These are phyloP conservation scores for Leucoraja ocellata DNA, from an alignment of 2,797 vertebrate species.

Conservation along the genomic window DNA sequence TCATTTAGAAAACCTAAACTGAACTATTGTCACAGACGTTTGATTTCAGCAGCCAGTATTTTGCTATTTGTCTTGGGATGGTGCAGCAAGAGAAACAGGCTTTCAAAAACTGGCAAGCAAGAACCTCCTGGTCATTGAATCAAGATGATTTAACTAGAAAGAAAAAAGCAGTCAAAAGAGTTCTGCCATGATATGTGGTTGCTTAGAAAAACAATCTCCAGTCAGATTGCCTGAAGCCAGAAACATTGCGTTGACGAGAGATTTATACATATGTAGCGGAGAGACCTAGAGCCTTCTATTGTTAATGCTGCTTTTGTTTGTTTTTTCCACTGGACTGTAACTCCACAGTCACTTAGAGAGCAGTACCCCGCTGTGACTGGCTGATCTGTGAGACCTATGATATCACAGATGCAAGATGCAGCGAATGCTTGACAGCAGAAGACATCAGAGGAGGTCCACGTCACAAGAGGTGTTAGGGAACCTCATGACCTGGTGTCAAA, in stretches of 20 bases:
- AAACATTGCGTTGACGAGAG: not conserved
- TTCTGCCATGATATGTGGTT: not conserved
- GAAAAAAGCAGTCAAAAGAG: not conserved
- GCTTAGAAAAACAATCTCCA: not conserved
- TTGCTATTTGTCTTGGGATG: not conserved
- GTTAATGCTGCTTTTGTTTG: not conserved
- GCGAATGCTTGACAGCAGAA: too few species aligned
- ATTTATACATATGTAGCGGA: not conserved
- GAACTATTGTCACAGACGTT: not conserved
- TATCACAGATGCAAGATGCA: too few species aligned
- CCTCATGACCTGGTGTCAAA: too few species aligned
- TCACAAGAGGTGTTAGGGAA: too few species aligned
- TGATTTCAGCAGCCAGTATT: not conserved
- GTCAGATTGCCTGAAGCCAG: not conserved
- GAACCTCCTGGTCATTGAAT: slow-evolving; percentile 9
- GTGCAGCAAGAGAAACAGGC: too few species aligned
- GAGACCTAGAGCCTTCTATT: not conserved
- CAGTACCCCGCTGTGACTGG: too few species aligned
- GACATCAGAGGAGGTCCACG: too few species aligned
- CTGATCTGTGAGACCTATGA: too few species aligned
- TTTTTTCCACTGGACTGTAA: not conserved
- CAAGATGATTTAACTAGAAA: not conserved
- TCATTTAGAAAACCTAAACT: not conserved
- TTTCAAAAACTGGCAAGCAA: not conserved
- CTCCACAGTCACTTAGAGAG: not conserved